Conservation (phyloP, 2,888 invertebrate genomes). For the Limnephilus lunatus region DNA sequence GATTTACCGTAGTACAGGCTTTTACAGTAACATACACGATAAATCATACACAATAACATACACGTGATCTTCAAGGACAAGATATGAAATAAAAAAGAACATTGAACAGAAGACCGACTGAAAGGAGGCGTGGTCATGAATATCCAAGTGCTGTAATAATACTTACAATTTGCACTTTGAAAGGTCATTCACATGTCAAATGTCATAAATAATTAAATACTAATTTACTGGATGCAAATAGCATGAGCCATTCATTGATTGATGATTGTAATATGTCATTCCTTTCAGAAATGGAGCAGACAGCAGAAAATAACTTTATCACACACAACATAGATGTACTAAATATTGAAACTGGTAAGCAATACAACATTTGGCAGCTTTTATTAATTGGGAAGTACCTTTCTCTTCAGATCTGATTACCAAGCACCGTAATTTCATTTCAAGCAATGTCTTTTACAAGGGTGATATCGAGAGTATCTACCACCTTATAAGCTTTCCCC, state of each 20-base stretch:
- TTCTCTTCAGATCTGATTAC: too few species aligned
- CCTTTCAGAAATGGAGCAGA: slow-evolving; percentile 33
- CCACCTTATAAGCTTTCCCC: background rate
- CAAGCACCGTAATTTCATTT: too few species aligned
- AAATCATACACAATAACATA: too few species aligned
- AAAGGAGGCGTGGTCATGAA: too few species aligned
- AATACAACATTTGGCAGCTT: background rate
- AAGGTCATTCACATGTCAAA: background rate
- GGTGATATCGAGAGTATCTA: too few species aligned
- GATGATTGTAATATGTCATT: background rate
- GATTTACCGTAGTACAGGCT: too few species aligned
- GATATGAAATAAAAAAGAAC: background rate
- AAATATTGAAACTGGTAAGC: slow-evolving; percentile 13
- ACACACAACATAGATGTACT: slow-evolving; percentile 21
- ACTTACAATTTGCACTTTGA: background rate
- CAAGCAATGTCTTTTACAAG: too few species aligned
- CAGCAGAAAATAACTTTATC: slow-evolving; percentile 4
- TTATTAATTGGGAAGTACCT: too few species aligned
- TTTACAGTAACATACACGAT: too few species aligned
- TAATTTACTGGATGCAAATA: background rate
- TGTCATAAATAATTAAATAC: background rate
- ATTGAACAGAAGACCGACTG: background rate
- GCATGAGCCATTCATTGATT: background rate
- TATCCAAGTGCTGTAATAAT: background rate
- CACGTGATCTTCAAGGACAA: background rate